phyloP scores from a whole-genome alignment of 1,140 invertebrate genomes.

The Pygmarrhopalites habei region DNA sequence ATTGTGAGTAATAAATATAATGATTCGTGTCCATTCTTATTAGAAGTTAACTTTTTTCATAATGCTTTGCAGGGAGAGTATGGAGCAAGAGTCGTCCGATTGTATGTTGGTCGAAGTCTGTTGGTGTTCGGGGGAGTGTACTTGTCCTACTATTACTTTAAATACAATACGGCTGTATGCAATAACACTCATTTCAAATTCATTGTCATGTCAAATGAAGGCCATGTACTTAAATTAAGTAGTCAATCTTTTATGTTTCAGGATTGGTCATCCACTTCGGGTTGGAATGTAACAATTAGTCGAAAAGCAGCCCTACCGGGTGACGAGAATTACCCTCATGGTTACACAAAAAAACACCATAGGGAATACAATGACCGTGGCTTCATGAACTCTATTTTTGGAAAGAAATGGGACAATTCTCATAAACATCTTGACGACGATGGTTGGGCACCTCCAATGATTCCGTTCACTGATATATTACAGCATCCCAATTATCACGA shows the following conservation, averaged over 20 bases:
- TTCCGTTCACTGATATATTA: too few relatives aligned
- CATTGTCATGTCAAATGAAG: neutral
- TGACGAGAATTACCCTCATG: conserved; percentile 56
- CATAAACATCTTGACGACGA: too few relatives aligned
- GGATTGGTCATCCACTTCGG: conserved; percentile 46
- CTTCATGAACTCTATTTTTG: conserved; percentile 54
- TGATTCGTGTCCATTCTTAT: neutral
- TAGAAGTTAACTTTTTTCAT: neutral
- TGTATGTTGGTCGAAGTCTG: conserved; percentile 55
- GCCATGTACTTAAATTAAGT: neutral
- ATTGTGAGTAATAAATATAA: conserved; percentile 49
- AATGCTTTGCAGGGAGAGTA: conserved; percentile 49
- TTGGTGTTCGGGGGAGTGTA: conserved; percentile 50
- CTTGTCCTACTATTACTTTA: conserved; percentile 60
- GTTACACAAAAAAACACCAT: conserved; percentile 50
- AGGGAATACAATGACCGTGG: conserved; percentile 59
- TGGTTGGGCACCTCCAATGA: too few relatives aligned
- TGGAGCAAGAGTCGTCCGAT: conserved; percentile 51
- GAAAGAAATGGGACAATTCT: conserved; percentile 12
- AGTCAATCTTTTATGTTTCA: neutral
- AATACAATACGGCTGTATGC: conserved; percentile 68
- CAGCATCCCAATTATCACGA: too few relatives aligned
- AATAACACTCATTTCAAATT: neutral
- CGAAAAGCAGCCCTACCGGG: conserved; percentile 54
- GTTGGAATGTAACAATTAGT: conserved; percentile 54